Evolutionary conservation across 2,797 vertebrate genomes (phyloP).

Genomic region (Huso huso): DNA sequence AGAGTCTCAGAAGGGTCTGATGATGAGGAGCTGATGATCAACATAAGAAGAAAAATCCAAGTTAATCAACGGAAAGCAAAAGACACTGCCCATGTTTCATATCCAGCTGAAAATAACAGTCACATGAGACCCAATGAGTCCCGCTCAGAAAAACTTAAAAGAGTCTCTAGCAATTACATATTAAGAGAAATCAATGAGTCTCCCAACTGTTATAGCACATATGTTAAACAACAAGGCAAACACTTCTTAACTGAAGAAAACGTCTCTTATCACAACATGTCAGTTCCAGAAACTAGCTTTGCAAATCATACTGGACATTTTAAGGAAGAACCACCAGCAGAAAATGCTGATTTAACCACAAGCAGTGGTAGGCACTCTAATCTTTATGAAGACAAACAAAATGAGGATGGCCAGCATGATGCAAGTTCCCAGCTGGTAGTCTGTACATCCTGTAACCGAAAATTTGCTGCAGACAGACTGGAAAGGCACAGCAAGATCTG

Average conservation of each 20-base stretch:
- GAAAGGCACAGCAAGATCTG: constrained; percentile 67
- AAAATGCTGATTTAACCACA: constrained; percentile 6
- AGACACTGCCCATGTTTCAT: not conserved
- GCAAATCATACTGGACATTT: not conserved
- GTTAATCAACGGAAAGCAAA: not conserved
- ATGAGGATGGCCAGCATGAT: not conserved
- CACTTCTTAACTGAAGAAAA: not conserved
- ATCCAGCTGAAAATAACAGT: not conserved
- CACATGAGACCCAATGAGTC: not conserved
- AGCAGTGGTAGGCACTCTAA: constrained; percentile 6
- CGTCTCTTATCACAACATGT: not conserved
- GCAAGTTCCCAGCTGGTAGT: constrained; percentile 30
- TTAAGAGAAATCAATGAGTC: not conserved
- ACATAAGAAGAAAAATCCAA: constrained; percentile 5
- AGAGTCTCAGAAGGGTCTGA: constrained; percentile 12
- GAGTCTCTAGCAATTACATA: not conserved
- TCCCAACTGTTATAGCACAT: not conserved
- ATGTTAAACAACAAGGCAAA: not conserved
- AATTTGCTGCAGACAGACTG: constrained; percentile 55
- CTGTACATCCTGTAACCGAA: constrained; percentile 65
- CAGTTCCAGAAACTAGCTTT: not conserved
- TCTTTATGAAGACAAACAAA: too few species aligned
- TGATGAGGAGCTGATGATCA: constrained; percentile 11
- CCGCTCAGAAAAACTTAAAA: not conserved
- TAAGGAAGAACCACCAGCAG: not conserved